A percentile compares a stretch with the other conserved stretches of the same genome.
These are phyloP conservation scores for Liodrosophila aerea DNA, from an alignment of 2,888 invertebrate genomes.

Conservation along the genomic window DNA sequence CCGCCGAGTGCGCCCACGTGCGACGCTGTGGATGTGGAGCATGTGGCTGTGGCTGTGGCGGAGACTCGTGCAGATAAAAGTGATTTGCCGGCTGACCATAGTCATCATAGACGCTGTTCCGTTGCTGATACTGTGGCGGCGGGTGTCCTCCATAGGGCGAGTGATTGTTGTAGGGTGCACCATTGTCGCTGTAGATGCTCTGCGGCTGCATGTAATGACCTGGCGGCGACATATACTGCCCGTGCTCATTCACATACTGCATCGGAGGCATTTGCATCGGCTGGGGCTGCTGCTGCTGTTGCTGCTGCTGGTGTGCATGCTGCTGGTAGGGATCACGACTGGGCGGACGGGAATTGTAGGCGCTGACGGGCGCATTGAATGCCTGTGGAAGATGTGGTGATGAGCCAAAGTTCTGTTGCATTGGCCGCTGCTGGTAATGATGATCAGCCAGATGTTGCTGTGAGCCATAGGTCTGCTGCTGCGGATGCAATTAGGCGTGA, in stretches of 20 bases:
- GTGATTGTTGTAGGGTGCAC: constrained; percentile 72
- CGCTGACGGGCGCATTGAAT: constrained; percentile 76
- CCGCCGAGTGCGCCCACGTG: constrained; percentile 87
- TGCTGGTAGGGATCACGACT: constrained; percentile 82
- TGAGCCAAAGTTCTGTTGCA: constrained; percentile 81
- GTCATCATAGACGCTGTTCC: constrained; percentile 84
- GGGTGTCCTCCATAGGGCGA: constrained; percentile 81
- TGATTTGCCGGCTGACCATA: constrained; percentile 84
- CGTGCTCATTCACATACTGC: constrained; percentile 82
- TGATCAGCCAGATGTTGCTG: constrained; percentile 84
- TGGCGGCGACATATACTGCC: constrained; percentile 80
- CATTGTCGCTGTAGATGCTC: constrained; percentile 83
- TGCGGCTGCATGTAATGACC: constrained; percentile 75
- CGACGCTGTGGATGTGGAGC: constrained; percentile 84
- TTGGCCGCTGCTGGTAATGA: constrained; percentile 80
- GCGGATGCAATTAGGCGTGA: constrained; percentile 50
- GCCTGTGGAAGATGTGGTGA: constrained; percentile 82
- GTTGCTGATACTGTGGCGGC: constrained; percentile 81
- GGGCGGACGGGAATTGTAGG: constrained; percentile 81
- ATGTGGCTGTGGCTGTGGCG: constrained; percentile 71
- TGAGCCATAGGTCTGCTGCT: constrained; percentile 84
- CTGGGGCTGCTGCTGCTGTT: constrained; percentile 61
- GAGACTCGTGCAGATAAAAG: constrained; percentile 89
- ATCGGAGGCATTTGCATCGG: constrained; percentile 69
- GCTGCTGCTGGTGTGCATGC: constrained; percentile 61